Evolutionary conservation across 2,888 invertebrate genomes (phyloP), one percentile per base, ranked within the genome.

Genomic region (Drosophila vallismaia): DNA sequence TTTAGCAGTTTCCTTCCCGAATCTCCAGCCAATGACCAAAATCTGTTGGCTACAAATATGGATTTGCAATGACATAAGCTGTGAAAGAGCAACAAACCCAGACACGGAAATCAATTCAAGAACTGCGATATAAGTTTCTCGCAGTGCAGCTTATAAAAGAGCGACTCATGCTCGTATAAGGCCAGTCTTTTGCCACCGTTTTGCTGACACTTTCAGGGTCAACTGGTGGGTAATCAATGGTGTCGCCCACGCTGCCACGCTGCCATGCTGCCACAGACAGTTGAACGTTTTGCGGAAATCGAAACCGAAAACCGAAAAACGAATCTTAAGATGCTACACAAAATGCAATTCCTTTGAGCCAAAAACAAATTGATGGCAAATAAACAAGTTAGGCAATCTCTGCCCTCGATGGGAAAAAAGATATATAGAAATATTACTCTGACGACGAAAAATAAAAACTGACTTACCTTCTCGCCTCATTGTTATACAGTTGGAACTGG

Each of bases 391-490:
- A 36, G 12, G 44, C 19, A 59, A 29, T 36, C 36, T 66, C 36
- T 5, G 36, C n/a, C n/a, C 36, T 12, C 36, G 6, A 36, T 36
- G 36, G 36, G 12, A n/a, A n/a, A n/a, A 36, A 6, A 36, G 6
- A n/a, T n/a, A 36, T 36, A 71, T 46, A 14, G 38, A 45, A 69
- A 57, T 44, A 19, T 60, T 59, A 66, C 51, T 42, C 14, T n/a
- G 36, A 36, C 62, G 4, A 36, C 36, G 12, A 36, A 57, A 62
- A 70, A n/a, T n/a, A n/a, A 76, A 85, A 88, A 86, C 85, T 88
- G 74, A 88, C 87, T 86, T 85, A 86, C 86, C 86, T 86, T 86
- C 86, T 87, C 86, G 75, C 75, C 80, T 78, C 87, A 82, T 88
- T 88, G 75, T 88, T 84, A 80, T 79, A 77, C 74, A 77, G 72